Conservation (phyloP, 2,113 vertebrate species). For the Zosterops borbonicus region DNA sequence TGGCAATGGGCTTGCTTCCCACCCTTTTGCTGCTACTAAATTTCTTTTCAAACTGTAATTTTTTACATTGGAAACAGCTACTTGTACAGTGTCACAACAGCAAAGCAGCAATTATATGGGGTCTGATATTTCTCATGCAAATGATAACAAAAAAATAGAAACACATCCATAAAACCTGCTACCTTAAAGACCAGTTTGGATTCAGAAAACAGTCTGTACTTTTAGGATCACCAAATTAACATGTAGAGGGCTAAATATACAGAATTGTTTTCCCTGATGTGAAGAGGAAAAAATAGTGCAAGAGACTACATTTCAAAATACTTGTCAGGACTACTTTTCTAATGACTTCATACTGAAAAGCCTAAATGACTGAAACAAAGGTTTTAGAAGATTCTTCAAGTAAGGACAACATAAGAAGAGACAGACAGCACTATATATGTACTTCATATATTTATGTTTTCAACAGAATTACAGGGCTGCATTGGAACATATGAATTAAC, state of each 20-base stretch:
- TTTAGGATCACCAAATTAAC: slow-evolving; percentile 63
- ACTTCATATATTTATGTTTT: slow-evolving; percentile 38
- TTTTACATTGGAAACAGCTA: slow-evolving; percentile 70
- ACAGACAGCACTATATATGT: not conserved
- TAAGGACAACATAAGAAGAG: not conserved
- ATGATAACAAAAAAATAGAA: slow-evolving; percentile 47
- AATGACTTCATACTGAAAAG: slow-evolving; percentile 60
- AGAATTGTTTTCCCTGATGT: slow-evolving; percentile 23
- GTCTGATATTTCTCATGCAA: slow-evolving; percentile 69
- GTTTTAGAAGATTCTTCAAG: slow-evolving; percentile 35
- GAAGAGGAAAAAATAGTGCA: slow-evolving; percentile 34
- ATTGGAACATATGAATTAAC: slow-evolving; percentile 19
- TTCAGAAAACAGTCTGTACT: slow-evolving; percentile 55
- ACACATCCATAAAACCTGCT: slow-evolving; percentile 38
- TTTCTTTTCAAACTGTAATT: slow-evolving; percentile 68
- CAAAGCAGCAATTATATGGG: slow-evolving; percentile 66
- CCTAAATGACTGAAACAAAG: slow-evolving; percentile 35
- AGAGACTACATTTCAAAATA: slow-evolving; percentile 56
- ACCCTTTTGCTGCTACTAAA: slow-evolving; percentile 59
- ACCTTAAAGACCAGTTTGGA: slow-evolving; percentile 48
- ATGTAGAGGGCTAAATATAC: slow-evolving; percentile 1
- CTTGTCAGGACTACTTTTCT: slow-evolving; percentile 53
- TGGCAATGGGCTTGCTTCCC: slow-evolving; percentile 49
- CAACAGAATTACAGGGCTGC: not conserved
- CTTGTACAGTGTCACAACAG: slow-evolving; percentile 53